Percentiles rank a stretch among this genome's conserved stretches.
Evolutionary conservation across 2,113 vertebrate species (phyloP).

Genomic region (Phrynosoma blainvillii): DNA sequence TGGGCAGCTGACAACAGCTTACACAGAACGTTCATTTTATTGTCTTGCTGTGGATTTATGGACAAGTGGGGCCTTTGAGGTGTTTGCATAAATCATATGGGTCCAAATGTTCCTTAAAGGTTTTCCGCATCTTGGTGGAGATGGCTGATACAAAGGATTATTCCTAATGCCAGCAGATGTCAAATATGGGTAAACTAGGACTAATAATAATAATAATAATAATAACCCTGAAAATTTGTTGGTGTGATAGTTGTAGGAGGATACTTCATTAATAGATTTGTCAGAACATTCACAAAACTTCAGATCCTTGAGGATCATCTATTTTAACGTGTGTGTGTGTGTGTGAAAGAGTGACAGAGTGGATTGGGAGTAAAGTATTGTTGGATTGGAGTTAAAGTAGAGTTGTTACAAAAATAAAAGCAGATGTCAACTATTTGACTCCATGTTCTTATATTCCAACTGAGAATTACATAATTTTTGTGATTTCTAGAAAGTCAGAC

Average conservation of each 20-base stretch:
- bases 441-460: background rate
- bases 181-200: background rate
- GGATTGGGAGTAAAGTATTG: background rate
- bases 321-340: background rate
- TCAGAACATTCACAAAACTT: background rate
- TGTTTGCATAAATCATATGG: background rate
- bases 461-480: background rate
- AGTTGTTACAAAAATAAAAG: conserved; percentile 6
- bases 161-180: background rate
- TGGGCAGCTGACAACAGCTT: too few species aligned
- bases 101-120: background rate
- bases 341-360: background rate
- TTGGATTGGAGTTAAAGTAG: background rate
- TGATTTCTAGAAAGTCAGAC: background rate
- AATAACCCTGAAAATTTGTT: background rate
- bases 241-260: background rate
- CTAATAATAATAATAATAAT: too few species aligned
- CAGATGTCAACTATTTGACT: background rate
- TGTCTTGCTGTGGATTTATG: too few species aligned
- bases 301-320: background rate
- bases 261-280: background rate
- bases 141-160: too few species aligned
- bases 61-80: too few species aligned
- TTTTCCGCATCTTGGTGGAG: background rate
- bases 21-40: too few species aligned